Conservation (phyloP, 2,113 vertebrate genomes). For the Microtus ochrogaster region DNA sequence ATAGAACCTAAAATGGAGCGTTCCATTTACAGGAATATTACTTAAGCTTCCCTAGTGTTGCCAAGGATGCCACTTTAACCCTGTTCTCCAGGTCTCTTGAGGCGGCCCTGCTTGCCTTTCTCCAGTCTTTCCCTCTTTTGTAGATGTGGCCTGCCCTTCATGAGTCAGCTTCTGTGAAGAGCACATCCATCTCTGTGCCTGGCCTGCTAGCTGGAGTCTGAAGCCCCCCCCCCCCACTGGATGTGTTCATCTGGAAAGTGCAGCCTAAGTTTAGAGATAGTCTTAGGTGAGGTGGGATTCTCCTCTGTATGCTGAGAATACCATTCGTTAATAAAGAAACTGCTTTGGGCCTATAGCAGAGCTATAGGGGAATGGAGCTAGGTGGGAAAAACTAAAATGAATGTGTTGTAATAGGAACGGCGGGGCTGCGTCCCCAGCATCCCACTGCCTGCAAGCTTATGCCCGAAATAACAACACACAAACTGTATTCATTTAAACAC, state of each 20-base stretch:
- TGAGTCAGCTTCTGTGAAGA: rapidly evolving
- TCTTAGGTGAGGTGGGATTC: background rate
- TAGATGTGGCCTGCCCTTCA: background rate
- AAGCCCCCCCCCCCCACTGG: background rate
- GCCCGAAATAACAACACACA: too few relatives aligned
- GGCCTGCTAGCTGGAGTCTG: background rate
- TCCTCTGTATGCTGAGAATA: too few relatives aligned
- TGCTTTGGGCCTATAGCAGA: too few relatives aligned
- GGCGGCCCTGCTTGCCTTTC: background rate
- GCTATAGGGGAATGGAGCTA: too few relatives aligned
- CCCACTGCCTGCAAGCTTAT: too few relatives aligned
- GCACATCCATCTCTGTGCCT: rapidly evolving
- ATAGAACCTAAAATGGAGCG: background rate
- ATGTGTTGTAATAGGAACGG: too few relatives aligned
- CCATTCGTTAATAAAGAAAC: too few relatives aligned
- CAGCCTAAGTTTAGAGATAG: background rate
- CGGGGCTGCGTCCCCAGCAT: too few relatives aligned
- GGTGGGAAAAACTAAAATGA: too few relatives aligned
- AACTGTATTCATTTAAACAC: too few relatives aligned
- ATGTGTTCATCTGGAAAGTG: background rate
- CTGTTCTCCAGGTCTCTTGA: background rate
- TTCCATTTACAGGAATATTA: background rate
- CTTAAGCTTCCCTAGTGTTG: background rate
- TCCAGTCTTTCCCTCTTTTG: background rate
- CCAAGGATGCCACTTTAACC: background rate